Evolutionary conservation across 1,140 invertebrate species (phyloP).

Genomic region (Drosophila parabipectinata): DNA sequence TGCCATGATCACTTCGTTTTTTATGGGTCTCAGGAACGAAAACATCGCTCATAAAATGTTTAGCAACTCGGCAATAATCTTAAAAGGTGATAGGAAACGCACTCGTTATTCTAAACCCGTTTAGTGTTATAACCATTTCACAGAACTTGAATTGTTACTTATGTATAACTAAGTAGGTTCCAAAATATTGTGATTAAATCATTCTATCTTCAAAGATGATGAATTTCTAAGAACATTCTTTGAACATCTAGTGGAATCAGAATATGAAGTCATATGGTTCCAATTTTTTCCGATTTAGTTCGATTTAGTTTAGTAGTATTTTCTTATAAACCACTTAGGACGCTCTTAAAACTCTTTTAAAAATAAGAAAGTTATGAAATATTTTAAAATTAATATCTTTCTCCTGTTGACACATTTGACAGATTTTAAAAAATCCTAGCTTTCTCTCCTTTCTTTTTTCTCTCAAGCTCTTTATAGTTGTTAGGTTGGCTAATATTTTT

Average conservation of each 20-base stretch:
- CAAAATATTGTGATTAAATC: too few species aligned
- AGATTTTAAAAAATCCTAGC: slow-evolving; percentile 15
- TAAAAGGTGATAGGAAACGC: not conserved
- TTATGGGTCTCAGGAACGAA: slow-evolving; percentile 11
- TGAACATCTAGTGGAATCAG: too few species aligned
- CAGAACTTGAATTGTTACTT: not conserved
- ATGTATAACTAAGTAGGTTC: too few species aligned
- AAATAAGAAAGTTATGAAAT: not conserved
- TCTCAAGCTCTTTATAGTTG: not conserved
- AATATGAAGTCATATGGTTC: too few species aligned
- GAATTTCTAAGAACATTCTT: too few species aligned
- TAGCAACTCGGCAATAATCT: not conserved
- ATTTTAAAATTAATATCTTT: not conserved
- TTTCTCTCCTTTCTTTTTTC: slow-evolving; percentile 17
- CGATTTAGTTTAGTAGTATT: too few species aligned
- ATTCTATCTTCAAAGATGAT: too few species aligned
- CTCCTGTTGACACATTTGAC: slow-evolving; percentile 11
- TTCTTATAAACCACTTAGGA: too few species aligned
- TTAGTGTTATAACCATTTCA: not conserved
- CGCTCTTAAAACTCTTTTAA: too few species aligned
- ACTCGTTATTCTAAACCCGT: slow-evolving; percentile 2
- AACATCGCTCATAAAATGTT: slow-evolving; percentile 7
- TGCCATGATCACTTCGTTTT: not conserved
- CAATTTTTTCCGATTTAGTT: too few species aligned
- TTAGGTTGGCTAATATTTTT: slow-evolving; percentile 8